A percentile compares a stretch with the other conserved stretches of the same genome.
Evolutionary conservation across 1,140 invertebrate species (phyloP).

Genomic region (Coelopa frigida): DNA sequence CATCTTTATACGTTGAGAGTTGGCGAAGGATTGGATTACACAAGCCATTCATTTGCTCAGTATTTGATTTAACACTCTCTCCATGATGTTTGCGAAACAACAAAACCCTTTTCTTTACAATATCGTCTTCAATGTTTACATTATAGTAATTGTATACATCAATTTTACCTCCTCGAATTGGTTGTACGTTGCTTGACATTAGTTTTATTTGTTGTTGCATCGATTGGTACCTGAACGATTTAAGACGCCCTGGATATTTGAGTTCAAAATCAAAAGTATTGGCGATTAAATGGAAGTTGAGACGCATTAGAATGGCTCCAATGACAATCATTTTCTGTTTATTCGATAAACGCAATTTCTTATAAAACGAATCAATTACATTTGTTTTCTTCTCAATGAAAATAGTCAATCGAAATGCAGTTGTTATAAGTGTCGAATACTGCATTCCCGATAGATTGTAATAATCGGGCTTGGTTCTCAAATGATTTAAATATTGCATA

Average conservation of each 20-base stretch:
- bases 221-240: too few species aligned
- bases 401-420: slow-evolving; percentile 10
- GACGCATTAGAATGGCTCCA: slow-evolving; percentile 6
- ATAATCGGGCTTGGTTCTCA: slow-evolving; percentile 3
- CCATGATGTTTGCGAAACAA: background rate
- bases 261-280: slow-evolving; percentile 13
- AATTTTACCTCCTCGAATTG: too few species aligned
- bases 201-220: too few species aligned
- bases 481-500: background rate
- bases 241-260: background rate
- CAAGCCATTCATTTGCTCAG: background rate
- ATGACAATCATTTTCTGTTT: slow-evolving; percentile 6
- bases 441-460: slow-evolving; percentile 3
- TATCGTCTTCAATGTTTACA: background rate
- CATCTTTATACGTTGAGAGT: slow-evolving; percentile 4
- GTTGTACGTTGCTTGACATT: too few species aligned
- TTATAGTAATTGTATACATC: too few species aligned
- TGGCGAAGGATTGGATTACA: slow-evolving; percentile 2
- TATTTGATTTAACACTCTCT: background rate
- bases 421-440: slow-evolving; percentile 8
- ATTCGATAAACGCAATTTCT: background rate
- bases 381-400: slow-evolving; percentile 8
- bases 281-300: slow-evolving; percentile 3
- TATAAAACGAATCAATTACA: background rate
- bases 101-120: too few species aligned